Evolutionary conservation across 2,888 invertebrate species (phyloP), one percentile per base, ranked within the genome.

Genomic region (Tetheella fluctuosa): DNA sequence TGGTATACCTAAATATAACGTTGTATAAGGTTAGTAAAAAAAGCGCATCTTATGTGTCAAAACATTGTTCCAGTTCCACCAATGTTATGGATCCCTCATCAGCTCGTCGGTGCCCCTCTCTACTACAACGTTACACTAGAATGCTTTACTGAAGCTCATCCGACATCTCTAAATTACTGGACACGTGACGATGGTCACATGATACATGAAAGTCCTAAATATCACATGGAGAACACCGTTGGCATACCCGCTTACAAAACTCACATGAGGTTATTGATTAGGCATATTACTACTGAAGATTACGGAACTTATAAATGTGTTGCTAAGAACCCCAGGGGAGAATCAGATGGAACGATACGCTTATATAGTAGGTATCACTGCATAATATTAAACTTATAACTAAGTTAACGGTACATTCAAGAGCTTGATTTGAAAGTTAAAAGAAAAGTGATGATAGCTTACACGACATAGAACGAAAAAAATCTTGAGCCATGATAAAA

Each of bases 1-100:
- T n/a, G n/a, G n/a, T n/a, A n/a, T n/a, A n/a, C n/a, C n/a, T n/a
- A n/a, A n/a, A n/a, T n/a, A n/a, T n/a, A n/a, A n/a, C n/a, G n/a
- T n/a, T n/a, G 25, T 23, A 23, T 52, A 23, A 12, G 15, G 13
- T 15, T 25, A 1, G 5, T n/a, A 30, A 23, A 54, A 54, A 17
- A 17, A 54, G 5, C 20, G 8, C 17, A n/a, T 30, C n/a, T 54
- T 2, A 28, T 25, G 13, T 8, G 3, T 28, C 17, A 10, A 54
- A 54, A 30, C 1, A 54, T 17, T 17, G 3, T 94, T 94, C 59
- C 92, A 98, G 98, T 98, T 93, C 97, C 98, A 0, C 98, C 98
- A 10, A 97, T 97, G 97, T 94, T 98, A 61, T 97, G 96, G 96
- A 97, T 98, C 79, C 97, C 97, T 6, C 97, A 98, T 90, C 98